Conservation (phyloP, 2,797 vertebrate genomes). For the Microhierax caerulescens region DNA sequence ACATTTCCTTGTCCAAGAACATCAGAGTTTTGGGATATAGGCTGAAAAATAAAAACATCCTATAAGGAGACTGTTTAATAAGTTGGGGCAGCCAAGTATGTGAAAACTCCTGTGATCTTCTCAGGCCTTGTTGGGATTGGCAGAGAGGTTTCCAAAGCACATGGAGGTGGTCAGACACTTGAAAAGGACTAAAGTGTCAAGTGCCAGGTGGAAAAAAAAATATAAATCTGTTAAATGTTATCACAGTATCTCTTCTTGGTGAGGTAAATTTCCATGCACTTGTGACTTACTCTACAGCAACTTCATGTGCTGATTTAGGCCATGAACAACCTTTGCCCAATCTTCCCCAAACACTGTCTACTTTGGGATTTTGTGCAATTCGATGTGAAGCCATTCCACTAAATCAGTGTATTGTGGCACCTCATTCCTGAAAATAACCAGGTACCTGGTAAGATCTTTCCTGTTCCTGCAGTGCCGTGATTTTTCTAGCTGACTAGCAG, state of each 20-base stretch:
- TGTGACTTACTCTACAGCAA: not conserved
- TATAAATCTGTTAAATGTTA: constrained; percentile 21
- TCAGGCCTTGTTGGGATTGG: constrained; percentile 62
- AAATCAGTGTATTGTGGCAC: not conserved
- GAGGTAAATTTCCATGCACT: constrained; percentile 24
- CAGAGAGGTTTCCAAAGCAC: constrained; percentile 56
- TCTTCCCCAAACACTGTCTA: not conserved
- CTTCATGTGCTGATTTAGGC: not conserved
- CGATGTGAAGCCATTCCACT: not conserved
- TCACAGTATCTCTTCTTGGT: constrained; percentile 15
- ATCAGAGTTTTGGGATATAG: constrained; percentile 69
- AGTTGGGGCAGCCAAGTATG: constrained; percentile 57
- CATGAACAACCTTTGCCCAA: not conserved
- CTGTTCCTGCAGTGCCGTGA: not conserved
- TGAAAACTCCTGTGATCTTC: constrained; percentile 67
- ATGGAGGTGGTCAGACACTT: constrained; percentile 56
- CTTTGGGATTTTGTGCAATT: not conserved
- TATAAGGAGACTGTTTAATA: constrained; percentile 71
- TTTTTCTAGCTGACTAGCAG: not conserved
- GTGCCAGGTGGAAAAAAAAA: constrained; percentile 41
- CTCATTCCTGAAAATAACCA: not conserved
- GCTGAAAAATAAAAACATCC: constrained; percentile 75
- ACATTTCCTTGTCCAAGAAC: constrained; percentile 70
- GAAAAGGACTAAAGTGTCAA: constrained; percentile 33
- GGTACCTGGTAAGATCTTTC: not conserved